A percentile compares a stretch with the other conserved stretches of the same genome.
phyloP scores from a whole-genome alignment of 2,888 invertebrate species.

The Orthonychiurus folsomi region DNA sequence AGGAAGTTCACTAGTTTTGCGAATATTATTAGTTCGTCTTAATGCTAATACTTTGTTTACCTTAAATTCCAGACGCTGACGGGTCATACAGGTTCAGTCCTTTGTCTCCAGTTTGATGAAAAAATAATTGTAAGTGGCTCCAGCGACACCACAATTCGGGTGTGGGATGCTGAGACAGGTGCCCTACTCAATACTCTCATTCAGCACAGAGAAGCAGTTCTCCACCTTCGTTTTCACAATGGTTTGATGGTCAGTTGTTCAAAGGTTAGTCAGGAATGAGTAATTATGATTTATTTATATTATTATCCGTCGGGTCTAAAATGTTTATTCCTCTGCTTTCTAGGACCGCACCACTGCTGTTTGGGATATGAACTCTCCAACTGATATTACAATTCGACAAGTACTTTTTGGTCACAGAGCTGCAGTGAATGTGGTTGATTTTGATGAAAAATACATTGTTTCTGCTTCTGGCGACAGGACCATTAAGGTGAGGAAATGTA shows the following conservation, averaged over 20 bases:
- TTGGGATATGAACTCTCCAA: neutral
- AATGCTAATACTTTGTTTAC: too few relatives aligned
- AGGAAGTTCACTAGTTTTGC: too few relatives aligned
- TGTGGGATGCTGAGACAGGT: neutral
- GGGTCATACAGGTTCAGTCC: neutral
- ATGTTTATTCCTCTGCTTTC: neutral
- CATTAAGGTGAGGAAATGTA: neutral
- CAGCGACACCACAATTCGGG: neutral
- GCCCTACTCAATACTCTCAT: neutral
- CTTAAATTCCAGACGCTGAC: neutral
- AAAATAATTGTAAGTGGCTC: neutral
- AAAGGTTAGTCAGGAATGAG: neutral
- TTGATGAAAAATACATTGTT: neutral
- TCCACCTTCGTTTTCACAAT: neutral
- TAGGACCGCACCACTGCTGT: neutral
- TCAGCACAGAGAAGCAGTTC: neutral
- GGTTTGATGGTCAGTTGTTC: neutral
- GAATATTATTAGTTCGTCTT: too few relatives aligned
- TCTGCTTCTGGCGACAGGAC: neutral
- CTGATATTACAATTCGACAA: neutral
- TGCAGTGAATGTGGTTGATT: neutral
- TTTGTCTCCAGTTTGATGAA: neutral
- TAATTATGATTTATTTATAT: neutral
- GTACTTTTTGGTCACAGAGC: neutral
- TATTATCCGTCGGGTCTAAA: neutral